Evolutionary conservation across 2,113 vertebrate species (phyloP), one percentile per base, ranked within the genome.

Genomic region (Callaeas wilsoni): DNA sequence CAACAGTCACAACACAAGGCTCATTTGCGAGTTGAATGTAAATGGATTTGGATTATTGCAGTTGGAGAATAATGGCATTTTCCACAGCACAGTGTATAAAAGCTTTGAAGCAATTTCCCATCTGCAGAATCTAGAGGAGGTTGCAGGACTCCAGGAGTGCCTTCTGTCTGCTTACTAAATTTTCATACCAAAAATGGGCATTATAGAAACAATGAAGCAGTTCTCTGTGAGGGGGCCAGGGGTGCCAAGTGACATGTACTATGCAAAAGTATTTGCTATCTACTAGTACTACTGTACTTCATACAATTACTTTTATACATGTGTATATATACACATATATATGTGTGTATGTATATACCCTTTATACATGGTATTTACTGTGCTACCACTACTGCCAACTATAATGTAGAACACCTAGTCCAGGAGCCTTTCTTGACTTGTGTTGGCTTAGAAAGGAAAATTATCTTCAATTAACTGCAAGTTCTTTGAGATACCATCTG

Each of bases 81-180:
- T 70, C 59, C 39, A 70, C 79, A 92, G 60, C 68, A 50, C 59
- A 67, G 42, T 30, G 11, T 57, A 67, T 83, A 74, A 93, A 92
- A 70, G 68, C 90, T 92, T 80, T 86, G 90, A 88, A 96, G 88
- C 94, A 80, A 39, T 97, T 97, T 97, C 92, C 97, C 96, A 97
- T 98, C 96, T 97, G 97, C 97, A 94, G 87, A 95, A 95, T 97
- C 68, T 71, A 89, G 92, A 89, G 73, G 91, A 97, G 94, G 83
- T 65, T 97, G 96, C 81, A 92, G 94, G 95, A 87, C 95, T 97
- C 87, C 94, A 95, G 95, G 92, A 97, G 96, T 94, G 92, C 96
- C 8, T 62, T 97, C 97, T 98, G 96, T 96, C 87, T 75, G 82
- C 87, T 96, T 91, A 33, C 87, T 97, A 68, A 56, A 90, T 96